Conservation (phyloP, 1,140 invertebrate genomes). For the Parasteatoda tepidariorum region DNA sequence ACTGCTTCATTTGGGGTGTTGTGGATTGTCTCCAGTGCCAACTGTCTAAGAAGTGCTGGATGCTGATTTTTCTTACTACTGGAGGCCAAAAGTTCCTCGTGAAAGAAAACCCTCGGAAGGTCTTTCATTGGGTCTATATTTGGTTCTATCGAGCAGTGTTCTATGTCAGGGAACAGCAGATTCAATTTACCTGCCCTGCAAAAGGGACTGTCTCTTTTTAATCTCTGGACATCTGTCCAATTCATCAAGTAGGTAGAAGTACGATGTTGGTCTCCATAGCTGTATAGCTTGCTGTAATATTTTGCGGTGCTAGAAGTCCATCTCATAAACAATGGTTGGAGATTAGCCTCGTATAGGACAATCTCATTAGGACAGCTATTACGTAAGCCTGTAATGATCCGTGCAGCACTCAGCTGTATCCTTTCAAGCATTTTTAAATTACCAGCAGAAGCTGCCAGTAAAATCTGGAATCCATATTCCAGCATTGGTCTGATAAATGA, state of each 20-base stretch:
- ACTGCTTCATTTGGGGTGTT: no score
- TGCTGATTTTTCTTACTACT: no score
- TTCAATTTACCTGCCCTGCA: background rate
- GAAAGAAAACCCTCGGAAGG: no score
- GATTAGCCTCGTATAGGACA: background rate
- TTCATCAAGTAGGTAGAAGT: background rate
- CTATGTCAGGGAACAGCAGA: no score
- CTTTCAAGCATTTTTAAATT: background rate
- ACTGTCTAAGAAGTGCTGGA: no score
- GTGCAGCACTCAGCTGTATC: background rate
- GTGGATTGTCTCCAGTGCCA: no score
- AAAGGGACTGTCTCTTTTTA: background rate
- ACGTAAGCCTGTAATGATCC: background rate
- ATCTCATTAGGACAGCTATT: background rate
- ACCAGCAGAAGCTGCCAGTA: background rate
- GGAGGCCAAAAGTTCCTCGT: no score
- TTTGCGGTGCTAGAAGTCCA: background rate
- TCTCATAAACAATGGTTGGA: background rate
- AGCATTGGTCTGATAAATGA: background rate
- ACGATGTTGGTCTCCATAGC: background rate
- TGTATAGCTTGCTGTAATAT: background rate
- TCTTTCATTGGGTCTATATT: no score
- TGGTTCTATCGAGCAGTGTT: no score
- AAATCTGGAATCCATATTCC: background rate
- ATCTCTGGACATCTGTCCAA: background rate